Evolutionary conservation across 2,113 vertebrate species (phyloP).

Genomic region (Pangasianodon gigas): DNA sequence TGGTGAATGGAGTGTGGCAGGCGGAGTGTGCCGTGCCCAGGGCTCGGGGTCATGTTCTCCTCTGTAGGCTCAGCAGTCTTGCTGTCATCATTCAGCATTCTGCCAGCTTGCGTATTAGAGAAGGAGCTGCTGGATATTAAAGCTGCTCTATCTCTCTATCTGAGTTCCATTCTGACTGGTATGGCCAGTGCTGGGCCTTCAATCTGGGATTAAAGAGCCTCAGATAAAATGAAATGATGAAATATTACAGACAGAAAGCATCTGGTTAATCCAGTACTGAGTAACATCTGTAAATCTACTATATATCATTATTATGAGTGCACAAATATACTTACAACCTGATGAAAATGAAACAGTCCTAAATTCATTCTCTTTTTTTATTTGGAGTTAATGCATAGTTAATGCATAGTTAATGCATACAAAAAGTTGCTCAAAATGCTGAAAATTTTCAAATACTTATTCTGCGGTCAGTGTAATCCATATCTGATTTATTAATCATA

Average conservation of each 20-base stretch:
- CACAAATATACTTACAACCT: background rate
- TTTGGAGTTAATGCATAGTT: too few species aligned
- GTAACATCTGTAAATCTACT: background rate
- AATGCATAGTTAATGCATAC: background rate
- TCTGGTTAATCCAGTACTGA: conserved; percentile 51
- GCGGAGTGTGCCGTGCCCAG: conserved; percentile 31
- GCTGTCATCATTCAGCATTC: conserved; percentile 70
- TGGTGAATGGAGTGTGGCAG: conserved; percentile 25
- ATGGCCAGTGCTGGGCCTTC: conserved; percentile 38
- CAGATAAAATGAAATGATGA: conserved; percentile 32
- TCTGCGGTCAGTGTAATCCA: background rate
- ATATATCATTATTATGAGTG: background rate
- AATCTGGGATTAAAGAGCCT: conserved; percentile 42
- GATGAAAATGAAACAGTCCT: background rate
- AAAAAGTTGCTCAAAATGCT: background rate
- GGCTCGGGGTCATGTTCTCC: conserved; percentile 58
- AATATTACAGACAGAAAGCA: conserved; percentile 40
- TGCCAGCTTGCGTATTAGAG: conserved; percentile 68
- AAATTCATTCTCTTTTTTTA: background rate
- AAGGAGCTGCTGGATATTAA: conserved; percentile 73
- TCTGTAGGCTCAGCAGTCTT: conserved; percentile 65
- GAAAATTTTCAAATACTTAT: background rate
- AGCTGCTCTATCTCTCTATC: conserved; percentile 71
- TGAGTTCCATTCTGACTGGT: conserved; percentile 65
- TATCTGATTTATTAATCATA: background rate